Base-by-base conservation (phyloP, 2,888 invertebrate species). In the Clitarchus hookeri region DNA sequence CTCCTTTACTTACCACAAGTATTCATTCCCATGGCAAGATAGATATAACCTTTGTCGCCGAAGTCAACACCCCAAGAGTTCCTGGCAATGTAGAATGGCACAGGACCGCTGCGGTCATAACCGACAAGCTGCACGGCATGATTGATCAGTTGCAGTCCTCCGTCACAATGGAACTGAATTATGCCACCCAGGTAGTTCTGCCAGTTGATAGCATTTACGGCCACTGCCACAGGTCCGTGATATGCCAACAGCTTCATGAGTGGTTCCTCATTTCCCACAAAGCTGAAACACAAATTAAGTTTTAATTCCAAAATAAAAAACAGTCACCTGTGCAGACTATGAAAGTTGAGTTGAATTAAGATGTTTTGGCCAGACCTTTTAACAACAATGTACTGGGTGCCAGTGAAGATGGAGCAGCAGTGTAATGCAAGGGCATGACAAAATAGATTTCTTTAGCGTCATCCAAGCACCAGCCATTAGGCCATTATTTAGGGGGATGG, bases 121-220 rank as follows among this genome's bases (percentile, higher is more conserved):
- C 98, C 97, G 0, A 97, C 95, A 85, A 97, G 92, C 90, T 96
- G 94, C 0, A 97, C 96, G 0, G 97, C 97, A 90, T 97, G 97
- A 91, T 97, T 97, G n/a, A 96, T 91, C 79, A 93, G 93, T 0
- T 89, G 85, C 0, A 93, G 91, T 0, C 92, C 91, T 4, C 94
- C 93, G 86, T 95, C 94, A 92, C 97, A 97, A 89, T 97, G 95
- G 90, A 93, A 96, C 90, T 96, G 96, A 90, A 97, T 96, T 65
- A 97, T 94, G 0, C 97, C 97, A 0, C 96, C 96, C 13, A 97
- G 92, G 90, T 97, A 97, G 91, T 97, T 95, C 91, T 97, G 96
- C 97, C 97, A 97, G 0, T 95, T 94, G 48, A 95, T 92, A 0
- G 97, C 97, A 91, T 97, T 97, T 0, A 97, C 95, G 0, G 96